Conservation (phyloP, 2,888 invertebrate species). For the Neoscelio sp. region DNA sequence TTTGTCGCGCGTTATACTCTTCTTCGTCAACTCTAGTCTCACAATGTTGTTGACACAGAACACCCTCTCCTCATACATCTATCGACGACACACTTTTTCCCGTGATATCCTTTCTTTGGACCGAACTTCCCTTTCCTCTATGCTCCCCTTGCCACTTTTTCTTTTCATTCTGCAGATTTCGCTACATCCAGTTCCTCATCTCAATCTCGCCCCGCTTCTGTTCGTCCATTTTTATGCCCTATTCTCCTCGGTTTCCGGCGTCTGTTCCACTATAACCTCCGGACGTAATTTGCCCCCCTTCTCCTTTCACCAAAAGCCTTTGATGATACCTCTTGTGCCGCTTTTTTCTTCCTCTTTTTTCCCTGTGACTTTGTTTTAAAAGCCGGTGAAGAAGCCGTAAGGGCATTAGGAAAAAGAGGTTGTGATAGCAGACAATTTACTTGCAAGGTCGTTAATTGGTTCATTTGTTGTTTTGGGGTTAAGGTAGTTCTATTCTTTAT, state of each 20-base stretch:
- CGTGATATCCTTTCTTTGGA: constrained; percentile 12
- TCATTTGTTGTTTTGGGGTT: too few relatives aligned
- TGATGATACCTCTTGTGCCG: constrained; percentile 44
- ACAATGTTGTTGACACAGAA: constrained; percentile 23
- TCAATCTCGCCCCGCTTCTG: constrained; percentile 44
- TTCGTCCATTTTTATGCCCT: constrained; percentile 30
- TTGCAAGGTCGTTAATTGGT: too few relatives aligned
- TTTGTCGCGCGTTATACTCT: background rate
- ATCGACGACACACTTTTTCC: constrained; percentile 18
- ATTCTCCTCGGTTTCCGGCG: constrained; percentile 56
- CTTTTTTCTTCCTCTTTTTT: constrained; percentile 37
- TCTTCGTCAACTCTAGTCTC: background rate
- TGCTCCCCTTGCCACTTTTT: constrained; percentile 1
- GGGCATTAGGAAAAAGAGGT: constrained; percentile 24
- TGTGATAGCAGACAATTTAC: too few relatives aligned
- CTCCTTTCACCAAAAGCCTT: constrained; percentile 59
- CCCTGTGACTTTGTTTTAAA: constrained; percentile 27
- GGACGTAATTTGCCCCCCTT: constrained; percentile 64
- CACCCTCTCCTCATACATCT: background rate
- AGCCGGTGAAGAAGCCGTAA: constrained; percentile 10
- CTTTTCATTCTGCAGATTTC: constrained; percentile 33
- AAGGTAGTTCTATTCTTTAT: too few relatives aligned
- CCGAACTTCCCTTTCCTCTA: background rate
- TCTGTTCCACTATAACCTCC: constrained; percentile 56
- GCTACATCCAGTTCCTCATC: constrained; percentile 55